A percentile compares a stretch with the other conserved stretches of the same genome.
phyloP scores from a whole-genome alignment of 2,113 vertebrate genomes.

The Abramis brama region DNA sequence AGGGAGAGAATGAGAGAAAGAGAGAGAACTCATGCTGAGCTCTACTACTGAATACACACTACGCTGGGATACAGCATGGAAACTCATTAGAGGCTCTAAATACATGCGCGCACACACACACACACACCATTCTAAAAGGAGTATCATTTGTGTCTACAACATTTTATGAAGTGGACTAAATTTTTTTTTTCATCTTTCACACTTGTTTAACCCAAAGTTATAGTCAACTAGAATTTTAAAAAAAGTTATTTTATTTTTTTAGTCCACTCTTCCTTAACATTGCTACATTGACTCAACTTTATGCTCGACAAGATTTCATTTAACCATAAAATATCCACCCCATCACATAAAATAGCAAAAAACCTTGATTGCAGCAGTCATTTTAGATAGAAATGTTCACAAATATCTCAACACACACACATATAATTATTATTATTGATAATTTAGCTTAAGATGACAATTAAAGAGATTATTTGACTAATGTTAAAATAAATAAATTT shows the following conservation, averaged over 20 bases:
- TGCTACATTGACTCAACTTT: background rate
- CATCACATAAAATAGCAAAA: background rate
- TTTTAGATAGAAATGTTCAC: no score
- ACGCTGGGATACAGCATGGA: background rate
- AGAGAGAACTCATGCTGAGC: conserved; percentile 34
- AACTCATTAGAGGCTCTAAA: conserved; percentile 33
- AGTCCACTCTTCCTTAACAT: no score
- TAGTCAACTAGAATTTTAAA: background rate
- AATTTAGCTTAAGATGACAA: background rate
- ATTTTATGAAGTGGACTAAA: background rate
- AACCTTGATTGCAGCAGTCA: no score
- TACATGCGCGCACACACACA: background rate
- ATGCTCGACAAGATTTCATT: background rate
- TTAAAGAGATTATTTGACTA: background rate
- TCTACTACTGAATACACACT: conserved; percentile 26
- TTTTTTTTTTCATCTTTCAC: no score
- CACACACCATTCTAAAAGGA: background rate
- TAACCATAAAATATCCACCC: background rate
- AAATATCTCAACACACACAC: no score
- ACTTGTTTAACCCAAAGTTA: no score
- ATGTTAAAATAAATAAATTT: background rate
- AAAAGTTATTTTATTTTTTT: no score
- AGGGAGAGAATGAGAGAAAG: conserved; percentile 38
- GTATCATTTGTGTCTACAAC: background rate
- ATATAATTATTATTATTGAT: no score